phyloP scores from a whole-genome alignment of 2,888 invertebrate species.

The Reticulitermes lucifugus region DNA sequence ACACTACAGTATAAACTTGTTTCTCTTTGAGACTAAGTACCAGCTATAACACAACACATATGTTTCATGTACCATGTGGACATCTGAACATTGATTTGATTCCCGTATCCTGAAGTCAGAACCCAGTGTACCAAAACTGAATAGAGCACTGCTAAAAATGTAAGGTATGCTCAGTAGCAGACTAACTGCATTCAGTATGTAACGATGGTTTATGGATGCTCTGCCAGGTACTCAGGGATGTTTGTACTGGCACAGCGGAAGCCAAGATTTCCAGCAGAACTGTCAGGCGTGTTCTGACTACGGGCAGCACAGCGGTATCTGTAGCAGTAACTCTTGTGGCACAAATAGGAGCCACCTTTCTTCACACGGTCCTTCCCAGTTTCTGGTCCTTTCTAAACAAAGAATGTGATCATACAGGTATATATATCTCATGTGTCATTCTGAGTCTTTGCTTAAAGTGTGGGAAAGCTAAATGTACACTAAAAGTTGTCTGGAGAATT shows the following conservation, averaged over 20 bases:
- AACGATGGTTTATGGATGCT: not conserved
- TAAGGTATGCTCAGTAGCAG: not conserved
- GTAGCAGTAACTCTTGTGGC: slow-evolving; percentile 91
- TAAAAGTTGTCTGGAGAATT: too few relatives aligned
- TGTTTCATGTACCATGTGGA: not conserved
- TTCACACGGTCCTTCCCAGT: slow-evolving; percentile 82
- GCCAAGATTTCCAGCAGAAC: slow-evolving; percentile 92
- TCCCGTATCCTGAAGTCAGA: not conserved
- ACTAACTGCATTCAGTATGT: not conserved
- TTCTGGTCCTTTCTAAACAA: slow-evolving; percentile 61
- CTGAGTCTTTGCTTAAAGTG: too few relatives aligned
- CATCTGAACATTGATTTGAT: not conserved
- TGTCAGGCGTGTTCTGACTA: slow-evolving; percentile 94
- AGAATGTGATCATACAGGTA: not conserved
- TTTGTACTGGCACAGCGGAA: slow-evolving; percentile 87
- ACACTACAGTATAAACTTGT: too few relatives aligned
- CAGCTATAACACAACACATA: not conserved
- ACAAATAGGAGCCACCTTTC: slow-evolving; percentile 96
- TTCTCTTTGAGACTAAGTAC: not conserved
- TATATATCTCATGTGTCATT: not conserved
- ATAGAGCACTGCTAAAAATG: not conserved
- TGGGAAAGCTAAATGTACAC: too few relatives aligned
- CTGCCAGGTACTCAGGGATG: slow-evolving; percentile 47
- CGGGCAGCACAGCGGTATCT: slow-evolving; percentile 94
- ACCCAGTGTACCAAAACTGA: not conserved